A percentile compares a stretch with the other conserved stretches of the same genome.
Conservation (phyloP, 1,140 invertebrate species). For the Cheumatopsyche charites region DNA sequence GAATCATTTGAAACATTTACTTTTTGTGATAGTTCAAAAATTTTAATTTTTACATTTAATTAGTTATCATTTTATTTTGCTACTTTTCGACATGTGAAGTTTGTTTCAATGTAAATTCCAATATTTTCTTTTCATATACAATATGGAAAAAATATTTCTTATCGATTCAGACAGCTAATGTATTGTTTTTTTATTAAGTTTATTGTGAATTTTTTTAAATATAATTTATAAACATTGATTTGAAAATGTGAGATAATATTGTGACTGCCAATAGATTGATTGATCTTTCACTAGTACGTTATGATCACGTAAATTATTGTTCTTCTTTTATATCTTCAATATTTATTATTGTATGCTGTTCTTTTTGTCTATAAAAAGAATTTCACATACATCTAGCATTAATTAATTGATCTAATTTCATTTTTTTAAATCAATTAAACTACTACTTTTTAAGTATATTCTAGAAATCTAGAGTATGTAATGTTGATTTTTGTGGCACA, state of each 20-base stretch:
- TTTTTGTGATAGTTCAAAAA: conserved; percentile 47
- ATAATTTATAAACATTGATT: no score
- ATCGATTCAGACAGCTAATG: no score
- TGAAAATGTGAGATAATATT: no score
- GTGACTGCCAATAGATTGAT: no score
- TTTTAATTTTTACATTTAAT: background rate
- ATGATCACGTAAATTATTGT: no score
- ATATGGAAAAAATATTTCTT: no score
- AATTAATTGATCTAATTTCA: background rate
- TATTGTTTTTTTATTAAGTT: no score
- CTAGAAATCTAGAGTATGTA: background rate
- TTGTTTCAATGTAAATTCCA: background rate
- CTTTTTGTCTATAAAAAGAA: conserved; percentile 27
- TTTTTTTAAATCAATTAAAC: background rate
- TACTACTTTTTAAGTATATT: conserved; percentile 2
- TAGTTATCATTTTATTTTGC: background rate
- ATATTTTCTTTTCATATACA: background rate
- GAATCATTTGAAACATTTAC: conserved; percentile 30
- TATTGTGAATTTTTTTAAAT: no score
- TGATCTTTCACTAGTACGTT: no score
- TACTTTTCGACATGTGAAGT: no score
- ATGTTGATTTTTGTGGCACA: background rate
- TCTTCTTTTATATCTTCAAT: background rate
- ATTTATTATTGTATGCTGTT: conserved; percentile 21
- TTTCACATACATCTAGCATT: background rate